Base-by-base conservation (phyloP, 2,113 vertebrate genomes). In the Zapus hudsonius region DNA sequence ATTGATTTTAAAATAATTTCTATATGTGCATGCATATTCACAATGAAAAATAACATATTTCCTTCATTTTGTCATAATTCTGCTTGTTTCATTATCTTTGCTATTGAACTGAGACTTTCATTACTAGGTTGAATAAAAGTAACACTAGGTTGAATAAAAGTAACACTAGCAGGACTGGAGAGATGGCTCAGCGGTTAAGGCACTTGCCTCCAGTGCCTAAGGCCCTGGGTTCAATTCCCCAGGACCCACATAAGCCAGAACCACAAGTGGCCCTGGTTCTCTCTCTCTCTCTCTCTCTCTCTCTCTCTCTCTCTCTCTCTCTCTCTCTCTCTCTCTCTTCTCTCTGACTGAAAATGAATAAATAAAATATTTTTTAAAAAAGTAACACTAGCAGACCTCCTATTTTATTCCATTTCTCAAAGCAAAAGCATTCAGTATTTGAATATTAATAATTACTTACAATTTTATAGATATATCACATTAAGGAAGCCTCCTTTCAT, bases 401-500 rank as follows among this genome's bases (percentile, higher is more conserved):
- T 47, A 4, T 78, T 95, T 90, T 75, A 91, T 47, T 90, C 59
- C 85, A 22, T 44, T 70, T 92, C 40, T 95, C 38, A 47, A 44
- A 75, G 92, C 74, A 5, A 86, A 94, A 63, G 52, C 36, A 84
- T 76, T 89, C 7, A 23, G 7, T 29, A 69, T 57, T 75, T 64
- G 20, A 79, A 75, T 3, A 72, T 66, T 74, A 73, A 73, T 83
- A 10, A 57, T 72, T 90, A 80, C 13, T 57, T 79, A 63, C 29
- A 2, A 33, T 59, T 92, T 81, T 89, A 20, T 5, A 74, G 7
- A 80, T 38, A 52, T 73, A n/a, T 40, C 27, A n/a, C 25, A 73
- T 36, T 84, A 64, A 64, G 27, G 17, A 89, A 91, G 52, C 29
- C 84, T 66, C 40, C 29, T 87, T 80, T 52, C 25, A 78, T n/a